phyloP scores from a whole-genome alignment of 2,888 invertebrate species.

The Slavum lentiscoides region DNA sequence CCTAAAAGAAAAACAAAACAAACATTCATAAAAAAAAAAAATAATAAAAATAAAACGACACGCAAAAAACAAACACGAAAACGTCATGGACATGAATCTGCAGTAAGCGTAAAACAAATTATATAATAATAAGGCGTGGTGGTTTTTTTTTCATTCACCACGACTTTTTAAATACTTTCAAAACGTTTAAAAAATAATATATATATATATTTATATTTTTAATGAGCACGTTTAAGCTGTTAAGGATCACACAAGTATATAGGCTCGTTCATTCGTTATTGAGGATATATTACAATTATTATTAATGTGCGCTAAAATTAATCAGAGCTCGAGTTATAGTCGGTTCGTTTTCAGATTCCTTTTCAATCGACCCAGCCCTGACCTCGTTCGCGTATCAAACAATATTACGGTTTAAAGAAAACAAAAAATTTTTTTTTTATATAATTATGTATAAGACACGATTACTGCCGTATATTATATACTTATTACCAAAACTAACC shows the following conservation, averaged over 20 bases:
- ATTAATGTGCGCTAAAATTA: not conserved
- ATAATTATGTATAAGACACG: not conserved
- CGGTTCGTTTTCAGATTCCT: too few species aligned
- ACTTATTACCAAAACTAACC: not conserved
- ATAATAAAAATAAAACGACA: constrained; percentile 42
- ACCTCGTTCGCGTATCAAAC: not conserved
- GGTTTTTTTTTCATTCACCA: not conserved
- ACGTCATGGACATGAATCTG: constrained; percentile 14
- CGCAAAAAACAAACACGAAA: constrained; percentile 26
- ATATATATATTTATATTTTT: not conserved
- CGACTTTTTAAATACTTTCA: not conserved
- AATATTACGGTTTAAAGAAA: not conserved
- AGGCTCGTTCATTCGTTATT: not conserved
- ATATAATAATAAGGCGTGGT: not conserved
- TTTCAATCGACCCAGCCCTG: not conserved
- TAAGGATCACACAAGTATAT: not conserved
- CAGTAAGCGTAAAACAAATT: constrained; percentile 20
- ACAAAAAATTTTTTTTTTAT: not conserved
- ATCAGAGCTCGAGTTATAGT: not conserved
- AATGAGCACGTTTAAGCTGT: constrained; percentile 2
- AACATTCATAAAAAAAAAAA: constrained; percentile 46
- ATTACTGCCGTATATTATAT: too few species aligned
- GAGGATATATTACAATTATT: not conserved
- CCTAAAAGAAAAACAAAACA: constrained; percentile 53
- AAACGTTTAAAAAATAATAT: constrained; percentile 3